These are phyloP conservation scores for Emydocephalus ijimae DNA, from an alignment of 2,113 vertebrate genomes.

Conservation along the genomic window DNA sequence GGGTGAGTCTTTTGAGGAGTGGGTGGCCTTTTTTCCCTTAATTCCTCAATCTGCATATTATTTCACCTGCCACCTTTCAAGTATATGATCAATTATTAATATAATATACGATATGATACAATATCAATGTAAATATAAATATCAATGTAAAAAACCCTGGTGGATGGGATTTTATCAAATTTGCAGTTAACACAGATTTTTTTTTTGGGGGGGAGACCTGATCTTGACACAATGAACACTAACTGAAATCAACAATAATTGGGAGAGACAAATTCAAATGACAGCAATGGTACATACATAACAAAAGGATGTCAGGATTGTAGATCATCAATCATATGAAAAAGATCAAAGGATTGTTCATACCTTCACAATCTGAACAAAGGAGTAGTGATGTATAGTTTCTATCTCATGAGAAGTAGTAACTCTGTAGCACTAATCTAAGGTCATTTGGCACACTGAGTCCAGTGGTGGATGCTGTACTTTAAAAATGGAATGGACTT, in stretches of 20 bases:
- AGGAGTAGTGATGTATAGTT: not conserved
- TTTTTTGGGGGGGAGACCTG: not conserved
- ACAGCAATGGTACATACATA: not conserved
- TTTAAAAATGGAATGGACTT: not conserved
- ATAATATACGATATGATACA: not conserved
- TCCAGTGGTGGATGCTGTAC: not conserved
- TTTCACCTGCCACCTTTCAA: not conserved
- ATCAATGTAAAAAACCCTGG: not conserved
- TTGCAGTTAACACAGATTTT: not conserved
- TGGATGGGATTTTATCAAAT: not conserved
- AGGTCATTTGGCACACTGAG: not conserved
- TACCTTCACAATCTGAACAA: not conserved
- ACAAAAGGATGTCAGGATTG: not conserved
- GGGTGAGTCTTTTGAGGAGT: not conserved
- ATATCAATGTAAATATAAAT: no score
- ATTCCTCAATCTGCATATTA: not conserved
- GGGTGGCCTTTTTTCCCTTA: not conserved
- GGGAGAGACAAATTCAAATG: not conserved
- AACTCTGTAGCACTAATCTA: not conserved
- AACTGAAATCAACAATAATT: not conserved
- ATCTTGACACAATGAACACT: not conserved
- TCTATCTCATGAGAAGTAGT: not conserved
- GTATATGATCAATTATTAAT: not conserved
- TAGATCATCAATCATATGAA: not conserved
- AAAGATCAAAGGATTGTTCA: not conserved